phyloP scores from a whole-genome alignment of 1,140 invertebrate species.

The Solen grandis region DNA sequence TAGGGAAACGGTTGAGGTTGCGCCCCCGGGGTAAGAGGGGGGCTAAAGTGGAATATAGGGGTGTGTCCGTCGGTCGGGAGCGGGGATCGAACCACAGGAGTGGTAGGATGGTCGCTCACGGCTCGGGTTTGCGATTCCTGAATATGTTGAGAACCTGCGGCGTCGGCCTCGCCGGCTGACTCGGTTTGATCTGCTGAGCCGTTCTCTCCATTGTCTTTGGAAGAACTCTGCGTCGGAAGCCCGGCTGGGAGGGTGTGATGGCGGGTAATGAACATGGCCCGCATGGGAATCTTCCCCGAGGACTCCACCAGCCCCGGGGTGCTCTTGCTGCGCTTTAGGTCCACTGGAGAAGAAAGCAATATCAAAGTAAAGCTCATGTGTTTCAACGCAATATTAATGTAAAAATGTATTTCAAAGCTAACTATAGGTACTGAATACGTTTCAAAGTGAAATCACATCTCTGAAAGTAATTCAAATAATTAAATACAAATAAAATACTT shows the following conservation, averaged over 20 bases:
- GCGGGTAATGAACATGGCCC: constrained; percentile 87
- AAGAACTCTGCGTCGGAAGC: constrained; percentile 73
- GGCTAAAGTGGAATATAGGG: constrained; percentile 72
- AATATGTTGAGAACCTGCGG: too few species aligned
- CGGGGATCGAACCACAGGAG: constrained; percentile 72
- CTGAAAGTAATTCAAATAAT: too few species aligned
- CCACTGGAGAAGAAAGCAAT: constrained; percentile 85
- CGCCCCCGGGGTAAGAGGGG: constrained; percentile 67
- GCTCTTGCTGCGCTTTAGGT: constrained; percentile 95
- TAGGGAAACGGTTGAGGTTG: constrained; percentile 37
- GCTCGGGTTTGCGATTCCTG: constrained; percentile 70
- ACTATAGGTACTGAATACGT: too few species aligned
- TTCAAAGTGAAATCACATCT: not conserved
- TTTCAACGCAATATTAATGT: too few species aligned
- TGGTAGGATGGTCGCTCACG: too few species aligned
- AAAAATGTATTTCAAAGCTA: too few species aligned
- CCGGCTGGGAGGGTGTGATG: constrained; percentile 83
- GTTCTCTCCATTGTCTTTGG: constrained; percentile 52
- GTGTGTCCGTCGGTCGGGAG: constrained; percentile 60
- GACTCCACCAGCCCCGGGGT: constrained; percentile 97
- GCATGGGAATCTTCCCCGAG: constrained; percentile 90
- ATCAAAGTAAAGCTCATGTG: not conserved
- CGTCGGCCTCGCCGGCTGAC: too few species aligned
- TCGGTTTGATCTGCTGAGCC: constrained; percentile 24
- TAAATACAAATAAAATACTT: too few species aligned